Base-by-base conservation (phyloP, 2,113 vertebrate species). In the Corvus moneduloides region DNA sequence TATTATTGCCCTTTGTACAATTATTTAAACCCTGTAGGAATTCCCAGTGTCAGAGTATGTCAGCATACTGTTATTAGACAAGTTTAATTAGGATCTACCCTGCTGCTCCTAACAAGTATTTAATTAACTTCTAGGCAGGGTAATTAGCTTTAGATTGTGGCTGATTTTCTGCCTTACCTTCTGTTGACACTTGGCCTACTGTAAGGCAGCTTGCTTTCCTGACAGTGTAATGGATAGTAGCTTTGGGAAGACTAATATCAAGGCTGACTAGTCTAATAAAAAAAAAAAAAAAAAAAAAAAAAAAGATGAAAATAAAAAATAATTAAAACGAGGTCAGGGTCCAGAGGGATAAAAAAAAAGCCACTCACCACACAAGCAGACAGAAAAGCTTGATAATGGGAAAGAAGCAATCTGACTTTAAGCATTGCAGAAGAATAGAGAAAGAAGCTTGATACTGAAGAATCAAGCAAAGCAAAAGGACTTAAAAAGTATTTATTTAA, bases 61-160 rank as follows among this genome's bases (percentile, higher is more conserved):
- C 98, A 98, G 97, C 96, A 96, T 97, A 97, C 98, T 98, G 98
- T 98, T 98, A 98, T 98, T 98, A 98, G 98, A 98, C 98, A 98
- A 97, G 97, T 98, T 98, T 98, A 98, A 98, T 99, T 98, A 98
- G 98, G 97, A 98, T 98, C 98, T 98, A 98, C 98, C 98, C 98
- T 89, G 98, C 98, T 98, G 98, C 97, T 98, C 97, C 98, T 98
- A 98, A 98, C 98, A 98, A 96, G 97, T 98, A 97, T 98, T 98
- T 98, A 98, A 99, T 98, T 98, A 99, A 98, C 98, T 98, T 97
- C 96, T 91, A 98, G 97, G 98, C 98, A 98, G 98, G 97, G 98
- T 98, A 98, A 99, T 99, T 99, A 98, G 98, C 98, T 97, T 97
- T 96, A 98, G 98, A 98, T 98, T 95, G 97, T 68, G 93, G 97